A percentile compares a stretch with the other conserved stretches of the same genome.
These are phyloP conservation scores for Acropternis orthonyx DNA, from an alignment of 2,797 vertebrate species.

Conservation along the genomic window DNA sequence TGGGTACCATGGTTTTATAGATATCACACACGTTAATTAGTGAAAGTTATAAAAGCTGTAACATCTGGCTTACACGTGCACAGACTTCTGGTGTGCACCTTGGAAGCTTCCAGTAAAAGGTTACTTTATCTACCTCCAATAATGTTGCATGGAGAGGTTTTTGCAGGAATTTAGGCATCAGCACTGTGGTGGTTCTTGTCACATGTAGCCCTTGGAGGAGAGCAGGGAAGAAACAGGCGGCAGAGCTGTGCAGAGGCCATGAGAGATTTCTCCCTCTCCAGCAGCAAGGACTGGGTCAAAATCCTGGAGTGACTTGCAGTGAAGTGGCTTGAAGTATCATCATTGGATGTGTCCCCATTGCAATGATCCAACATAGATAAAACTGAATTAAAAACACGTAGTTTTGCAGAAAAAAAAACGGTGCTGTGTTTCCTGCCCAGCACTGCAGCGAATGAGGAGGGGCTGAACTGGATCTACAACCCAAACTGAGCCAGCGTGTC, in stretches of 20 bases:
- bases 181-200: not conserved
- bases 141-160: too few relatives aligned
- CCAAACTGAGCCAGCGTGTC: not conserved
- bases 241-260: not conserved
- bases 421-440: not conserved
- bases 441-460: not conserved
- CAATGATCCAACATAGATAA: not conserved
- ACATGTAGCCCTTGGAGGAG: not conserved
- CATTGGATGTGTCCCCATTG: not conserved
- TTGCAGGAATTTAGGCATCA: too few relatives aligned
- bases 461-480: not conserved
- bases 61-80: too few relatives aligned
- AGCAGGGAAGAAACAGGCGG: not conserved
- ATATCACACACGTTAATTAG: too few relatives aligned
- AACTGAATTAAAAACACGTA: not conserved
- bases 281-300: not conserved
- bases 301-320: not conserved
- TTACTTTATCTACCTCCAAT: too few relatives aligned
- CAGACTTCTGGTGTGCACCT: too few relatives aligned
- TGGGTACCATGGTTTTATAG: too few relatives aligned
- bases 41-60: too few relatives aligned
- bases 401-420: not conserved
- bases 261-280: not conserved
- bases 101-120: too few relatives aligned
- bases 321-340: not conserved